Base-by-base conservation (phyloP, 2,888 invertebrate genomes). In the Lumbricus terrestris region DNA sequence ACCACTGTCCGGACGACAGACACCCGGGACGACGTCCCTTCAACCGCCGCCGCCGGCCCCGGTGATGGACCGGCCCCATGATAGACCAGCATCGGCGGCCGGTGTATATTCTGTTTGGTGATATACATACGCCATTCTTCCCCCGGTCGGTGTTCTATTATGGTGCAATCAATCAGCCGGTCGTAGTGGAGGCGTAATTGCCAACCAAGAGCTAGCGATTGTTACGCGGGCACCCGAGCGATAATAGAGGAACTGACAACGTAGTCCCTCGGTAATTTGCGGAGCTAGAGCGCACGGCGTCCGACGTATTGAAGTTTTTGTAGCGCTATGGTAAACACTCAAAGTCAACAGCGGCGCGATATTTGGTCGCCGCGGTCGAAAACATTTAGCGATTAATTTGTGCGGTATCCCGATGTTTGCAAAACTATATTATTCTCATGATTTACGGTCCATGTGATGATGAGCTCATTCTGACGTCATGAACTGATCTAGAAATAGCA, bases 331-430 rank as follows among this genome's bases (percentile, higher is more conserved):
- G 69, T 69, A 69, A 69, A 69, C 69, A 69, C 69, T 29, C 29
- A 85, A 16, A 20, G 85, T 85, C 85, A 85, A 85, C 85, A 85
- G 16, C 85, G 35, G 85, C 85, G 85, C 85, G 35, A 85, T 85
- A 85, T 85, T 85, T 85, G 85, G 37, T 85, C 34, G 20, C 13
- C 35, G n/a, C 85, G 20, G 85, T 37, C 37, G 16, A 34, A 85
- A 34, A 85, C 35, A 85, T 85, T 35, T 85, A 85, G 37, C 85
- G 85, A 35, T 85, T 85, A 85, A 85, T 85, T 85, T 85, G 35
- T 35, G 85, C 85, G 85, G 85, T 69, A n/a, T 69, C 69, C 16
- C 69, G 29, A 69, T 69, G 69, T 69, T 69, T 69, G 29, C 69
- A n/a, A 8, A 69, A 69, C n/a, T n/a, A 69, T 69, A 69, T 40